Conservation (phyloP, 2,888 invertebrate genomes). For the Sphaerophoria taeniata region DNA sequence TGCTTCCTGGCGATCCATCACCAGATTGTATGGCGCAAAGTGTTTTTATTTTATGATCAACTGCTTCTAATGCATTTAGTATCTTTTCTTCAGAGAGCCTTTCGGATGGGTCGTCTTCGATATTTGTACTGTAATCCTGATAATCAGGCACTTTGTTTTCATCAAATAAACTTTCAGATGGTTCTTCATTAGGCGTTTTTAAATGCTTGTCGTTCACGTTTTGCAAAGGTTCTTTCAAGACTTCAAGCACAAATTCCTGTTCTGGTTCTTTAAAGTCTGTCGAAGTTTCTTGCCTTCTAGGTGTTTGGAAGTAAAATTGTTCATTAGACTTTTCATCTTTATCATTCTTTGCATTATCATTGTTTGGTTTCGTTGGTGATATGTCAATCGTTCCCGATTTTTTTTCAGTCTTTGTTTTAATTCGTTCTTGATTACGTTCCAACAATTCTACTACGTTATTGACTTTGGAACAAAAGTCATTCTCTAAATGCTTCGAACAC, state of each 20-base stretch:
- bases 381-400: neutral
- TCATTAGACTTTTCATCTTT: conserved; percentile 81
- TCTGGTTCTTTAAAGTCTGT: neutral
- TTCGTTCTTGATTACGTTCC: neutral
- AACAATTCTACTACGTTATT: conserved; percentile 34
- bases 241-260: neutral
- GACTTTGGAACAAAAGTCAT: conserved; percentile 1
- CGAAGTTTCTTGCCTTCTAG: conserved; percentile 16
- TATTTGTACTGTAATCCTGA: neutral
- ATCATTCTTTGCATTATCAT: conserved; percentile 35
- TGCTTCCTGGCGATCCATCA: conserved; percentile 85
- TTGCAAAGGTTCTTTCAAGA: neutral
- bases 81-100: conserved; percentile 75
- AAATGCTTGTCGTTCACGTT: neutral
- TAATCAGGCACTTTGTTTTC: neutral
- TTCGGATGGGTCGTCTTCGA: neutral
- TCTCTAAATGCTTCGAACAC: neutral
- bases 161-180: neutral
- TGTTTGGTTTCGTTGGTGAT: neutral
- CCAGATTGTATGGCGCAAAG: conserved; percentile 76
- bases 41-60: conserved; percentile 80
- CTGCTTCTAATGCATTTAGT: conserved; percentile 79
- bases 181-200: neutral
- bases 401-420: neutral
- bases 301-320: conserved; percentile 79